Evolutionary conservation across 2,797 vertebrate species (phyloP).

Genomic region (Tapirus indicus): DNA sequence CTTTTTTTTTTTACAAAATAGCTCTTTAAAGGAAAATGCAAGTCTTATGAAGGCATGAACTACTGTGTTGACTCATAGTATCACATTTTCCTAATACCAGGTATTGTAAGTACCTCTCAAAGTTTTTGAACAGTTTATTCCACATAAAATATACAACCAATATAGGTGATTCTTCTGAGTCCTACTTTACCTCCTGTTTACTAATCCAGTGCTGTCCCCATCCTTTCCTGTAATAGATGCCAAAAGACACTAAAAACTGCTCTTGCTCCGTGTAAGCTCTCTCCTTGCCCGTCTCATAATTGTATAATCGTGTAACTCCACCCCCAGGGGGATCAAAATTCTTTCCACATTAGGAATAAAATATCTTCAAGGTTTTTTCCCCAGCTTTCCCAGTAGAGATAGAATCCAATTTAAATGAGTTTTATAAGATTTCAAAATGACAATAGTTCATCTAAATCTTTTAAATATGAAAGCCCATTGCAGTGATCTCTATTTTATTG

Average conservation of each 20-base stretch:
- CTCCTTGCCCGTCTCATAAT: not conserved
- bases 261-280: not conserved
- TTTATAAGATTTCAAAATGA: conserved; percentile 15
- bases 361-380: not conserved
- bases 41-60: not conserved
- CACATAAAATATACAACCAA: not conserved
- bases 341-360: not conserved
- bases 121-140: not conserved
- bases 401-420: conserved; percentile 42
- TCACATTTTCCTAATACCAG: not conserved
- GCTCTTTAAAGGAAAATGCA: not conserved
- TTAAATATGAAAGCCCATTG: not conserved
- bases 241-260: not conserved
- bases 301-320: not conserved
- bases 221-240: not conserved
- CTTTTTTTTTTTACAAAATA: not conserved
- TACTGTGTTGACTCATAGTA: not conserved
- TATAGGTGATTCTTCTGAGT: not conserved
- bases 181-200: not conserved
- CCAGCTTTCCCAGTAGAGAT: not conserved
- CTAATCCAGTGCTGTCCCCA: not conserved
- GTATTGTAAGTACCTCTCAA: not conserved
- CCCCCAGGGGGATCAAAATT: not conserved
- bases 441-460: not conserved
- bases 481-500: not conserved